Evolutionary conservation across 2,888 invertebrate species (phyloP).

Genomic region (Cabera pusaria): DNA sequence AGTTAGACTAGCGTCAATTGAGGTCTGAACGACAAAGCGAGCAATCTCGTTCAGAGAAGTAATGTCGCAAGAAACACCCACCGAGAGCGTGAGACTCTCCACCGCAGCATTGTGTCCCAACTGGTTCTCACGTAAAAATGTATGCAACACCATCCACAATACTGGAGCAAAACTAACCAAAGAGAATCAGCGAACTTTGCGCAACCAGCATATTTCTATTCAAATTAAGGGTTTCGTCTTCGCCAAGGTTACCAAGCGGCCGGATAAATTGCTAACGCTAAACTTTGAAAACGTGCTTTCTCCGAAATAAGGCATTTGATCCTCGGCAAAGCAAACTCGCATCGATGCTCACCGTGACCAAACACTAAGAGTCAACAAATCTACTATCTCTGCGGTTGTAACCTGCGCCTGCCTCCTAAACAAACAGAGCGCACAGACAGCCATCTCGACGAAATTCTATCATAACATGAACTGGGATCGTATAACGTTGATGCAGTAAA

Average conservation of each 20-base stretch:
- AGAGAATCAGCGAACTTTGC: constrained; percentile 46
- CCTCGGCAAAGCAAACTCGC: constrained; percentile 28
- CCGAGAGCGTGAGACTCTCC: constrained; percentile 67
- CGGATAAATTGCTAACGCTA: constrained; percentile 20
- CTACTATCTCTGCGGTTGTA: constrained; percentile 32
- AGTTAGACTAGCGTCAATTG: constrained; percentile 40
- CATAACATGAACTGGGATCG: constrained; percentile 25
- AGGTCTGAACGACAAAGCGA: constrained; percentile 38
- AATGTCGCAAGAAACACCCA: constrained; percentile 70
- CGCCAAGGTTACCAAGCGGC: constrained; percentile 29
- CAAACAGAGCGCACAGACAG: constrained; percentile 36
- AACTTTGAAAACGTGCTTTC: constrained; percentile 32
- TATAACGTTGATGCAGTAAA: constrained; percentile 21
- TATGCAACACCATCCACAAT: constrained; percentile 50
- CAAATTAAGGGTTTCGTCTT: constrained; percentile 30
- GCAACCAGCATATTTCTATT: constrained; percentile 39
- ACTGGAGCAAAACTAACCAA: constrained; percentile 63
- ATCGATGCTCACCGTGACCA: constrained; percentile 32
- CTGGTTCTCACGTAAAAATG: constrained; percentile 66
- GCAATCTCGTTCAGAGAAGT: constrained; percentile 40
- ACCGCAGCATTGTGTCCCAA: constrained; percentile 59
- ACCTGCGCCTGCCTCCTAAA: constrained; percentile 39
- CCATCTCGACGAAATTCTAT: constrained; percentile 32
- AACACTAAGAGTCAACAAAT: constrained; percentile 34
- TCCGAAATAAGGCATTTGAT: constrained; percentile 32